Evolutionary conservation across 2,888 invertebrate species (phyloP), one percentile per base, ranked within the genome.

Genomic region (Trichogramma evanescens): DNA sequence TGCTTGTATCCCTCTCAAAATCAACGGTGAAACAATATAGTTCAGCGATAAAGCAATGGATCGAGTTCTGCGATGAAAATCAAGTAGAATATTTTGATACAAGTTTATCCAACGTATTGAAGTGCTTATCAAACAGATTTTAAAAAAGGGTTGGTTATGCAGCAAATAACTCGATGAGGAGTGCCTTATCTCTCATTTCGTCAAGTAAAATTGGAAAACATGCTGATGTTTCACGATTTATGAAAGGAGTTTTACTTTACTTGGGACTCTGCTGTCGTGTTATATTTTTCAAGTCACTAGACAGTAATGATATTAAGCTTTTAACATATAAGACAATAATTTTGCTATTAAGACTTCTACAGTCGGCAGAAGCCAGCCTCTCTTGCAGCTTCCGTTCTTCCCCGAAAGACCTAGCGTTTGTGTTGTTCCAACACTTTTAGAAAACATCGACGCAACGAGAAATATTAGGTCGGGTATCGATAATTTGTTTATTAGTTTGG

Each of bases 11-110:
- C 0, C 41, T 69, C 2, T 46, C 59, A 38, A 38, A 55, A 3
- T 55, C 60, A 6, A 68, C 66, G 1, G 50, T 66, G 4, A 63
- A 56, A 5, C 66, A 69, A 51, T 68, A 70, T 46, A 46, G 62
- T 1, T 58, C 59, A 1, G 58, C 62, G 0, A 63, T 65, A n/a
- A 56, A 61, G 39, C 45, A 59, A 0, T 68, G 68, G 69, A 67
- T 65, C 61, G 3, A 49, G 1, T 69, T 64, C 54, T 69, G 66
- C 44, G 7, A 51, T 39, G 6, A 6, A 26, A 46, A 54, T 7
- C 53, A 43, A 10, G 26, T 42, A 41, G 8, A 56, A 4, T 50
- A 52, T 41, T 56, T 40, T 38, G 52, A 59, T n/a, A 53, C 59
- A 8, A 53, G 51, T 9, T 5, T 13, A 6, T n/a, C 41, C 3